A percentile compares a stretch with the other conserved stretches of the same genome.
phyloP scores from a whole-genome alignment of 92 coral and sea anemone genomes.

The Micromussa lordhowensis region DNA sequence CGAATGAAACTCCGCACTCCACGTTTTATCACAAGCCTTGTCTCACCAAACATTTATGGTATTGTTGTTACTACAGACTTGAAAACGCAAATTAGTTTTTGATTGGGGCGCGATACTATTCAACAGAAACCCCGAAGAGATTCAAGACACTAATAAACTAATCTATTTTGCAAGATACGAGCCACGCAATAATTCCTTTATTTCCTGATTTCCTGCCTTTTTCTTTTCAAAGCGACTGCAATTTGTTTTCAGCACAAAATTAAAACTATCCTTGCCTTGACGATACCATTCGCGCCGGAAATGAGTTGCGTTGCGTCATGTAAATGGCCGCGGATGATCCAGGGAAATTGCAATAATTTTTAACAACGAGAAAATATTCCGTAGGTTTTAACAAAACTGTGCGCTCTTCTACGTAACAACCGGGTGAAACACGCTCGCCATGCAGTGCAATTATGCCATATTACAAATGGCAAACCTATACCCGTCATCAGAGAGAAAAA shows the following conservation, averaged over 20 bases:
- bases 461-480: background rate
- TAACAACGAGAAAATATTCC: background rate
- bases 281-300: conserved; percentile 25
- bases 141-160: conserved; percentile 9
- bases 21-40: background rate
- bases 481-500: background rate
- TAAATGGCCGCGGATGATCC: conserved; percentile 31
- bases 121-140: conserved; percentile 7
- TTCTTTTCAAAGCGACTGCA: conserved; percentile 18
- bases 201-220: conserved; percentile 36
- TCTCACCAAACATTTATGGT: background rate
- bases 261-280: conserved; percentile 18
- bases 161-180: conserved; percentile 38
- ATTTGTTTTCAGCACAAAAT: conserved; percentile 40
- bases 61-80: conserved; percentile 17
- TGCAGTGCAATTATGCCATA: conserved; percentile 4
- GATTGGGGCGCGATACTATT: conserved; percentile 38
- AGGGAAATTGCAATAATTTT: conserved; percentile 17
- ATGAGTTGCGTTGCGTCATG: conserved; percentile 24
- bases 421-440: background rate
- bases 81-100: conserved; percentile 44
- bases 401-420: background rate
- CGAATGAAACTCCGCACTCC: background rate
- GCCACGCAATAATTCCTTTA: conserved; percentile 9
- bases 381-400: background rate